Percentiles rank a stretch among this genome's conserved stretches.
Evolutionary conservation across 2,888 invertebrate genomes (phyloP).

Genomic region (Leucophenga maculata): DNA sequence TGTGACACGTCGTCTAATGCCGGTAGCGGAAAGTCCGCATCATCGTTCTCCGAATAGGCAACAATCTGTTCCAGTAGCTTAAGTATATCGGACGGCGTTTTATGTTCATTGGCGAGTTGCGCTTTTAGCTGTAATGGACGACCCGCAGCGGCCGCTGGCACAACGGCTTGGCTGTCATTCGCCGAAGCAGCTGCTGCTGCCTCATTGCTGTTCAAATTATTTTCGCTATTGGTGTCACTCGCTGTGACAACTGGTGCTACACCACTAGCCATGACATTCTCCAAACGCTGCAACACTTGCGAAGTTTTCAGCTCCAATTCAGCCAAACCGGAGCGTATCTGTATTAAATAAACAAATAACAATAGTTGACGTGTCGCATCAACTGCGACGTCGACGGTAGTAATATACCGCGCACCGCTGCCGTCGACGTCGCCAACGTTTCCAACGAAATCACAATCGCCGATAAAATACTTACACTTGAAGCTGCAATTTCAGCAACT

Average conservation of each 20-base stretch:
- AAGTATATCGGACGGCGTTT: constrained; percentile 73
- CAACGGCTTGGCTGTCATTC: constrained; percentile 2
- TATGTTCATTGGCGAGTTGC: constrained; percentile 74
- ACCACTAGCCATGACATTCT: constrained; percentile 74
- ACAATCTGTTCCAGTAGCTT: constrained; percentile 78
- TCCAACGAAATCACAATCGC: constrained; percentile 38
- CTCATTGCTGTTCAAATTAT: constrained; percentile 45
- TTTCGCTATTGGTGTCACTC: not conserved
- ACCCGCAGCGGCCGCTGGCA: constrained; percentile 7
- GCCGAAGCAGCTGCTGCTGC: constrained; percentile 38
- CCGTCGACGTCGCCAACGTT: constrained; percentile 37
- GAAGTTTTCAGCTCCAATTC: constrained; percentile 82
- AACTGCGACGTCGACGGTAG: constrained; percentile 14
- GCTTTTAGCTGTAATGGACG: constrained; percentile 39
- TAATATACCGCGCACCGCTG: too few species aligned
- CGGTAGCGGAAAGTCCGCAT: constrained; percentile 76
- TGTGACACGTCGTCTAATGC: constrained; percentile 77
- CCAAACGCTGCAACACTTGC: constrained; percentile 80
- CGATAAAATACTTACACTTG: constrained; percentile 67
- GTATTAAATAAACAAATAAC: constrained; percentile 31
- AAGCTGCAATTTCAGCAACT: constrained; percentile 70
- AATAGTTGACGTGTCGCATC: constrained; percentile 41
- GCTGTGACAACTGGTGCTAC: constrained; percentile 11
- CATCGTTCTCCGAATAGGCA: constrained; percentile 76
- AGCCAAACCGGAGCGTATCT: constrained; percentile 78